Percentiles rank a stretch among this genome's conserved stretches.
Conservation (phyloP, 2,113 vertebrate species). For the Erythrolamprus reginae region DNA sequence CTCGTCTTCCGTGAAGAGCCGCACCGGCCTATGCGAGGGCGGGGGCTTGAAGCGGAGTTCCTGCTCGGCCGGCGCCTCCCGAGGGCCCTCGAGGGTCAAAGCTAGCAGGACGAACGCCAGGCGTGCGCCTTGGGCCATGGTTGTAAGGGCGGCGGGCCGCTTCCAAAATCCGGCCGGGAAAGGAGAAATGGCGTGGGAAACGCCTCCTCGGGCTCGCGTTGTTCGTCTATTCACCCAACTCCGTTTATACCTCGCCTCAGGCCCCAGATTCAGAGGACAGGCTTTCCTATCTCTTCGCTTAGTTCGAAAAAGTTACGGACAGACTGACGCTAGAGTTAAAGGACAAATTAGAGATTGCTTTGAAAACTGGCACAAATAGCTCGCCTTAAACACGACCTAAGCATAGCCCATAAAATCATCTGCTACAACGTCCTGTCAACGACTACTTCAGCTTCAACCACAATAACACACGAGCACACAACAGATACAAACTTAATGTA, state of each 20-base stretch:
- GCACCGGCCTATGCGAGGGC: slow-evolving; percentile 68
- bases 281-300: background rate
- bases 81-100: background rate
- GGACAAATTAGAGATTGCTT: too few relatives aligned
- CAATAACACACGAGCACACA: too few relatives aligned
- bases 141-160: background rate
- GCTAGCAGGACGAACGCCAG: background rate
- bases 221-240: too few relatives aligned
- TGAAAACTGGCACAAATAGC: too few relatives aligned
- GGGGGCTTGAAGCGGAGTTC: slow-evolving; percentile 43
- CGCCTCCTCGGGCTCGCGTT: background rate
- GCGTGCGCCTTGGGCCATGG: background rate
- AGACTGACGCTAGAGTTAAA: too few relatives aligned
- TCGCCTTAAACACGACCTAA: too few relatives aligned
- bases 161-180: background rate
- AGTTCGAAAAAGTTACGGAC: background rate
- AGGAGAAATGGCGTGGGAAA: background rate
- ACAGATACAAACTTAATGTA: too few relatives aligned
- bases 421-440: too few relatives aligned
- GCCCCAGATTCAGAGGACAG: background rate
- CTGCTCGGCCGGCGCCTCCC: background rate
- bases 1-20: slow-evolving; percentile 88
- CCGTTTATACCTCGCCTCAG: background rate
- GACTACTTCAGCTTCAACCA: too few relatives aligned
- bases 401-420: too few relatives aligned